A percentile compares a stretch with the other conserved stretches of the same genome.
phyloP scores from a whole-genome alignment of 2,113 vertebrate species.

The Colinus virginianus region DNA sequence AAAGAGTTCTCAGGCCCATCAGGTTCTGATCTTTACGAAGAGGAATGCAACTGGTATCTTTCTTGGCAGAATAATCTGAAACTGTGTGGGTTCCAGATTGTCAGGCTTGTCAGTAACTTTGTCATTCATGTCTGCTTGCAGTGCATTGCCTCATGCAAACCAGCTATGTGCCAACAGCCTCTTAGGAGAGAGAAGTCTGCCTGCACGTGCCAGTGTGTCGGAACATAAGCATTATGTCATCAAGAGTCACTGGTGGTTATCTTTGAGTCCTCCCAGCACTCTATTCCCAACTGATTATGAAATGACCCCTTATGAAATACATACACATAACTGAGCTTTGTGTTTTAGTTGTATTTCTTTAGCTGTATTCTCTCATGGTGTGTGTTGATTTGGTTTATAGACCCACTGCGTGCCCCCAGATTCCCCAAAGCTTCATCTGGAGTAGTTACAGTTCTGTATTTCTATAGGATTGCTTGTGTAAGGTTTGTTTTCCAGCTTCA shows the following conservation, averaged over 20 bases:
- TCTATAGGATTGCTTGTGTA: neutral
- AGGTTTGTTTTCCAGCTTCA: neutral
- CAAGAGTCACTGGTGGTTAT: neutral
- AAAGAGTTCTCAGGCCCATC: neutral
- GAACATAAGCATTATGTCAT: neutral
- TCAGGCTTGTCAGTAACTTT: neutral
- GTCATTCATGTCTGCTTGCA: neutral
- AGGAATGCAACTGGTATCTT: fast-evolving
- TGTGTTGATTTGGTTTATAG: neutral
- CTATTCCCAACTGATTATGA: neutral
- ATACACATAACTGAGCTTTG: neutral
- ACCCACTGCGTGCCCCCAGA: neutral
- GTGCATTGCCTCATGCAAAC: neutral
- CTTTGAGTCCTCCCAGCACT: neutral
- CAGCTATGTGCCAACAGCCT: neutral
- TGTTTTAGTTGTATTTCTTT: slow-evolving; percentile 1
- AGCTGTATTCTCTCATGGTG: neutral
- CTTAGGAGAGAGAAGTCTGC: neutral
- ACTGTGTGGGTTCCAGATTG: neutral
- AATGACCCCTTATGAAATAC: neutral
- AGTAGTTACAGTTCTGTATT: neutral
- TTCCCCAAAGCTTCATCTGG: neutral
- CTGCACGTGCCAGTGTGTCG: neutral
- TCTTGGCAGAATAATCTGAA: neutral
- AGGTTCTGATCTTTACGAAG: neutral